These are phyloP conservation scores for Macropis europaea DNA, from an alignment of 2,888 invertebrate species.

Conservation along the genomic window DNA sequence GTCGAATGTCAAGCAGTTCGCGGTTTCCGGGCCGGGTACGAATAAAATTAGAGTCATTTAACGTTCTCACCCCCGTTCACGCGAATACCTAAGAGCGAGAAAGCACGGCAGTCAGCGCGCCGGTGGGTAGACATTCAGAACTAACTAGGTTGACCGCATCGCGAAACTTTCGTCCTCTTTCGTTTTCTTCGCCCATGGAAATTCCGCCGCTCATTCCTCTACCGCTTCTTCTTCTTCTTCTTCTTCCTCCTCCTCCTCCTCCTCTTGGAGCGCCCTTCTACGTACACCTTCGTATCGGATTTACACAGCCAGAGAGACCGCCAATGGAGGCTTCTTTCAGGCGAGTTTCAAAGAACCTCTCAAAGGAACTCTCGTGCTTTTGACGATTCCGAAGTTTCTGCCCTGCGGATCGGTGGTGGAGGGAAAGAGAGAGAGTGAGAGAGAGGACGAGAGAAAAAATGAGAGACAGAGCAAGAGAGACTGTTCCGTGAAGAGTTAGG, in stretches of 20 bases:
- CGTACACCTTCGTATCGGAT: conserved; percentile 42
- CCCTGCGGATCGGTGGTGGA: conserved; percentile 35
- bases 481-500: conserved; percentile 32
- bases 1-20: background rate
- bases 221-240: background rate
- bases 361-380: conserved; percentile 64
- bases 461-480: too few species aligned
- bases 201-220: conserved; percentile 25
- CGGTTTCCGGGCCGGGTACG: background rate
- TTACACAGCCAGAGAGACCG: conserved; percentile 37
- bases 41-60: conserved; percentile 21
- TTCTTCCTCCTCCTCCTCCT: background rate
- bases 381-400: conserved; percentile 63
- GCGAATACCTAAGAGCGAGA: background rate
- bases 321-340: conserved; percentile 51
- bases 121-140: conserved; percentile 7
- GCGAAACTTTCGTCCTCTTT: conserved; percentile 25
- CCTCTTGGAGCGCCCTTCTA: conserved; percentile 7
- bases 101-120: conserved; percentile 7
- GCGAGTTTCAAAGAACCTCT: conserved; percentile 63
- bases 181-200: conserved; percentile 28
- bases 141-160: conserved; percentile 38
- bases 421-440: background rate
- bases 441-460: too few species aligned
- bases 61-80: background rate